These are phyloP conservation scores for Philopedon plagiatum DNA, from an alignment of 2,888 invertebrate species.

Conservation along the genomic window DNA sequence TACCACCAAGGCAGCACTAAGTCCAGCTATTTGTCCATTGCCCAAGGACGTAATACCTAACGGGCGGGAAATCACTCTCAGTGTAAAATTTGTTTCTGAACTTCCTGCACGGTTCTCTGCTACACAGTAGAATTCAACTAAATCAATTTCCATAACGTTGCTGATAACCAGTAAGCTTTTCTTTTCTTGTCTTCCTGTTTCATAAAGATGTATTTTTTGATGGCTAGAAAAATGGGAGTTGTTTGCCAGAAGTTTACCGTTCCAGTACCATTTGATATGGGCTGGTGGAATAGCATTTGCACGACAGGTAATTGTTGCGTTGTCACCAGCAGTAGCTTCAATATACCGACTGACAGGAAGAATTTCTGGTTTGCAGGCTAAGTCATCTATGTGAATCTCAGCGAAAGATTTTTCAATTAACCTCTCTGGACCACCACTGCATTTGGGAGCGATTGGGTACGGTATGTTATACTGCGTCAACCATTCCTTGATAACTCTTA, in stretches of 20 bases:
- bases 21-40: conserved; percentile 87
- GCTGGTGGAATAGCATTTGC: conserved; percentile 88
- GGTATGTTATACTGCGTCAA: conserved; percentile 83
- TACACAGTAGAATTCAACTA: conserved; percentile 89
- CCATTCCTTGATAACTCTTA: conserved; percentile 87
- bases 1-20: conserved; percentile 86
- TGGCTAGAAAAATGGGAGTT: conserved; percentile 85
- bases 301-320: conserved; percentile 87
- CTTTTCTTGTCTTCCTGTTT: conserved; percentile 84
- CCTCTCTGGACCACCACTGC: conserved; percentile 80
- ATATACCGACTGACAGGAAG: conserved; percentile 82
- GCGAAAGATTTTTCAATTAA: conserved; percentile 81
- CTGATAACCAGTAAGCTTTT: conserved; percentile 83
- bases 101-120: conserved; percentile 92
- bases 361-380: conserved; percentile 89
- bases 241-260: conserved; percentile 83
- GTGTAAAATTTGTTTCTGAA: conserved; percentile 90
- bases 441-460: conserved; percentile 83
- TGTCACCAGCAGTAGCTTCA: conserved; percentile 85
- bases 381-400: conserved; percentile 85
- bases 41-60: conserved; percentile 87
- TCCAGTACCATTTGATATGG: conserved; percentile 89
- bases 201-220: conserved; percentile 82
- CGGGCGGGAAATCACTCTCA: conserved; percentile 83
- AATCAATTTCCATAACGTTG: conserved; percentile 87